A percentile compares a stretch with the other conserved stretches of the same genome.
phyloP scores from a whole-genome alignment of 2,113 vertebrate genomes.

The Cyprinodon brontotheroides region DNA sequence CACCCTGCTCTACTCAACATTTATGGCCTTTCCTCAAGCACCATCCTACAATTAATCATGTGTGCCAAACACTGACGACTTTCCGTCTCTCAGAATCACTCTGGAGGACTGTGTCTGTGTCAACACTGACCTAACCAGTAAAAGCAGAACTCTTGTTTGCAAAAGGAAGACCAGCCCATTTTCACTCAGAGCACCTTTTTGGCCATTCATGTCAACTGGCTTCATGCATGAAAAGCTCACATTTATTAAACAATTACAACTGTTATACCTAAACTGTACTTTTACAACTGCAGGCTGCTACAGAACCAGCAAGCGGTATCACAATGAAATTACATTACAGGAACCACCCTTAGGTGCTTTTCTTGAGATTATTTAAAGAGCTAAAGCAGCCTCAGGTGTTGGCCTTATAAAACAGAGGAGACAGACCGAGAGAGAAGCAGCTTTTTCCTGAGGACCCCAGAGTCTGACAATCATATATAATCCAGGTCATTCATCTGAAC shows the following conservation, averaged over 20 bases:
- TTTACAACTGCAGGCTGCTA: slow-evolving; percentile 6
- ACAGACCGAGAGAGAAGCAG: slow-evolving; percentile 34
- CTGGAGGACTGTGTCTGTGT: slow-evolving; percentile 23
- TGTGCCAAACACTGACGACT: slow-evolving; percentile 27
- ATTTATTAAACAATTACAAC: slow-evolving; percentile 21
- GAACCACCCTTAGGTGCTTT: slow-evolving; percentile 21
- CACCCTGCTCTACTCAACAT: slow-evolving; percentile 39
- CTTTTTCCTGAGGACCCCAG: slow-evolving; percentile 29
- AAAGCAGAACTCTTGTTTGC: slow-evolving; percentile 46
- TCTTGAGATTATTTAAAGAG: slow-evolving; percentile 50
- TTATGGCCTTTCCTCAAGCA: slow-evolving; percentile 52
- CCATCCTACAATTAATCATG: slow-evolving; percentile 22
- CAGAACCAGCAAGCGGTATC: slow-evolving; percentile 15
- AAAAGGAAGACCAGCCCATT: slow-evolving; percentile 27
- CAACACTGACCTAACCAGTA: slow-evolving; percentile 50
- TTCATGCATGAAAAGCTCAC: not conserved
- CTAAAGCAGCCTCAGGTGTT: slow-evolving; percentile 17
- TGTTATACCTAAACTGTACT: slow-evolving; percentile 1
- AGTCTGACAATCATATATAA: slow-evolving; percentile 52
- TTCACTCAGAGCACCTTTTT: slow-evolving; percentile 12
- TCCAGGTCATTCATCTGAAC: slow-evolving; percentile 57
- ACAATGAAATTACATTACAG: not conserved
- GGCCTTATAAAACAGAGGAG: slow-evolving; percentile 33
- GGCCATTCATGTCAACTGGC: slow-evolving; percentile 19
- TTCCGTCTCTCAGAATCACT: slow-evolving; percentile 26